Percentiles rank a stretch among this genome's conserved stretches.
phyloP scores from a whole-genome alignment of 35 echinoderm and acorn worm species.

The Holothuria glaberrima region DNA sequence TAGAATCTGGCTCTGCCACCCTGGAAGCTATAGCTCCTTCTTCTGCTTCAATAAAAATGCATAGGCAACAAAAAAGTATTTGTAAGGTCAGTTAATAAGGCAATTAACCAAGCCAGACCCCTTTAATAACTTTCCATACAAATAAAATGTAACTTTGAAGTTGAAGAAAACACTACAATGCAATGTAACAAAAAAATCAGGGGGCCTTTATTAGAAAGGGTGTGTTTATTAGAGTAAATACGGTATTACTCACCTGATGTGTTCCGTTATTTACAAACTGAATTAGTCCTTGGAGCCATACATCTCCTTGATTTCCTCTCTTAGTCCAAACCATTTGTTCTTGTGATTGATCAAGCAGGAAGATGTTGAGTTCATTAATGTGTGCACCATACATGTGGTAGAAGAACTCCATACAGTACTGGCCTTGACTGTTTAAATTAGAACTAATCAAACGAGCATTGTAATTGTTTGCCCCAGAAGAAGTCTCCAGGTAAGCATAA shows the following conservation, averaged over 20 bases:
- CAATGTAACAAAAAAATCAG: too few species aligned
- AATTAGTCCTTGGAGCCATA: slow-evolving; percentile 75
- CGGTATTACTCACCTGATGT: slow-evolving; percentile 15
- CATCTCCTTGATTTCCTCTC: slow-evolving; percentile 64
- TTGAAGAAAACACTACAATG: too few species aligned
- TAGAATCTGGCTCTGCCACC: too few species aligned
- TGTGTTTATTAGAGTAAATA: too few species aligned
- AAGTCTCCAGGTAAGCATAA: slow-evolving; percentile 77
- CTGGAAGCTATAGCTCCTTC: too few species aligned
- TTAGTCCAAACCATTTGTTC: slow-evolving; percentile 61
- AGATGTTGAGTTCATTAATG: slow-evolving; percentile 69
- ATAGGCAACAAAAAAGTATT: too few species aligned
- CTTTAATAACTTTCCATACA: too few species aligned
- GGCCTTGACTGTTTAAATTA: slow-evolving; percentile 18
- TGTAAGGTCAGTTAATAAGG: too few species aligned
- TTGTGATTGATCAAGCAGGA: slow-evolving; percentile 35
- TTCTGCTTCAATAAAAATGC: too few species aligned
- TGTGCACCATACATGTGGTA: slow-evolving; percentile 91
- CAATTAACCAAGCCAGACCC: too few species aligned
- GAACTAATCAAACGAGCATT: slow-evolving; percentile 65
- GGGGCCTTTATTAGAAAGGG: too few species aligned
- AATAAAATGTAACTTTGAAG: too few species aligned
- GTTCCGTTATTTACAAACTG: slow-evolving; percentile 38
- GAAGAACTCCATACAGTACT: slow-evolving; percentile 86
- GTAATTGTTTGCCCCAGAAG: slow-evolving; percentile 28